Conservation (phyloP, 2,797 vertebrate species). For the Phaenicophaeus curvirostris region DNA sequence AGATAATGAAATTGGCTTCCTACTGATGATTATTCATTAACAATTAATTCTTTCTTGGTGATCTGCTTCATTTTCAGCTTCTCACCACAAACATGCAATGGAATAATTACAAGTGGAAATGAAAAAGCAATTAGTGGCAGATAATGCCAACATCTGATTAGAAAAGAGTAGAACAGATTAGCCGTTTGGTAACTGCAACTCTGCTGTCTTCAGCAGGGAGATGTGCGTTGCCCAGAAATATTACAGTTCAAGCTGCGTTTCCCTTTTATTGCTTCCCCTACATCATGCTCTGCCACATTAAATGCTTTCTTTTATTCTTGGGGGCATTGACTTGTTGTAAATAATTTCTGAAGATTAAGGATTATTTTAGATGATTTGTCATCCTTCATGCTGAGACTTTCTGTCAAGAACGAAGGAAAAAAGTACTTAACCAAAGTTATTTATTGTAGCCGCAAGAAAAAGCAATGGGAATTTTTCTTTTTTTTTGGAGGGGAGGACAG, state of each 20-base stretch:
- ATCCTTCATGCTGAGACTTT: conserved; percentile 17
- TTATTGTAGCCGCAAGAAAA: conserved; percentile 20
- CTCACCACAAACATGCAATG: conserved; percentile 83
- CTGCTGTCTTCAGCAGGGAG: conserved; percentile 69
- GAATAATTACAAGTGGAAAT: conserved; percentile 86
- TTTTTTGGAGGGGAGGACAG: background rate
- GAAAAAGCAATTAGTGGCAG: conserved; percentile 85
- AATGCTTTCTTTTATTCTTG: conserved; percentile 62
- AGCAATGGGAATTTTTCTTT: background rate
- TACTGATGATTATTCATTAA: conserved; percentile 89
- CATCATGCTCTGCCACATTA: conserved; percentile 41
- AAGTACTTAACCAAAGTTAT: background rate
- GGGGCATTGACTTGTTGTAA: conserved; percentile 60
- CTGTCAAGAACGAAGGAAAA: background rate
- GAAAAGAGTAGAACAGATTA: conserved; percentile 81
- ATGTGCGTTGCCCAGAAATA: conserved; percentile 57
- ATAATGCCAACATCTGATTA: conserved; percentile 85
- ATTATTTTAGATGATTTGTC: conserved; percentile 54
- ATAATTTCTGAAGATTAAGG: conserved; percentile 69
- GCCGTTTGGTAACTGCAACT: conserved; percentile 51
- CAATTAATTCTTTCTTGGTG: conserved; percentile 86
- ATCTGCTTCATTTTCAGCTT: conserved; percentile 85
- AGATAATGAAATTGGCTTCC: conserved; percentile 89
- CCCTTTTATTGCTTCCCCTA: conserved; percentile 62
- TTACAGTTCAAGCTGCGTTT: conserved; percentile 68